These are phyloP conservation scores for Montipora foliosa DNA, from an alignment of 64 coral and sea anemone genomes.

Conservation along the genomic window DNA sequence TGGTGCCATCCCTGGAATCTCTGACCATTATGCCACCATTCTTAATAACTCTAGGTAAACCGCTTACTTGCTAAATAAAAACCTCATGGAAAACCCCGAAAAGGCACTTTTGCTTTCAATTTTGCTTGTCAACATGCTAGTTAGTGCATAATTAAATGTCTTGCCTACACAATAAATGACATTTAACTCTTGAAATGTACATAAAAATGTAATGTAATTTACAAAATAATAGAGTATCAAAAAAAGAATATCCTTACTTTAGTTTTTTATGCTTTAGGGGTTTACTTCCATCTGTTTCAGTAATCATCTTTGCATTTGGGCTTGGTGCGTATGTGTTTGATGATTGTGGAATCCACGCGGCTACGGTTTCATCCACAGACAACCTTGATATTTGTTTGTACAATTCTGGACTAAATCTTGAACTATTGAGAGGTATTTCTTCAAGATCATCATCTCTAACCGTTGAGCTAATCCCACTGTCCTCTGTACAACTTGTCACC, in stretches of 20 bases:
- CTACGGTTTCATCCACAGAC: conserved; percentile 70
- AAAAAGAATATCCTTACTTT: conserved; percentile 56
- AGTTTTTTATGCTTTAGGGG: conserved; percentile 71
- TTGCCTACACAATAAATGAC: too few species aligned
- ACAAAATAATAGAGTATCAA: background rate
- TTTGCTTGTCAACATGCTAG: too few species aligned
- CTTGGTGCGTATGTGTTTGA: conserved; percentile 85
- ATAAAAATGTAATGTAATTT: background rate
- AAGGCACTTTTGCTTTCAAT: too few species aligned
- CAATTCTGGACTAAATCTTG: conserved; percentile 64
- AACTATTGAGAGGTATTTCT: conserved; percentile 88
- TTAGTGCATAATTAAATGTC: too few species aligned
- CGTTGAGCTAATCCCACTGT: conserved; percentile 91
- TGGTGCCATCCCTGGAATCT: too few species aligned
- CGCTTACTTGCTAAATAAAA: too few species aligned
- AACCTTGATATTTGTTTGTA: conserved; percentile 81
- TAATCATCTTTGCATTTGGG: background rate
- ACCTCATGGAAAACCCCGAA: too few species aligned
- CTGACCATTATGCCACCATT: too few species aligned
- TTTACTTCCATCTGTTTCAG: conserved; percentile 16
- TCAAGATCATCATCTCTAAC: conserved; percentile 92
- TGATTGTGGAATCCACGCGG: conserved; percentile 87
- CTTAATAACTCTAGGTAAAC: too few species aligned
- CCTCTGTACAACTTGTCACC: conserved; percentile 85
- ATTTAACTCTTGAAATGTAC: too few species aligned